These are phyloP conservation scores for Periophthalmus magnuspinnatus DNA, from an alignment of 2,797 vertebrate genomes.

Conservation along the genomic window DNA sequence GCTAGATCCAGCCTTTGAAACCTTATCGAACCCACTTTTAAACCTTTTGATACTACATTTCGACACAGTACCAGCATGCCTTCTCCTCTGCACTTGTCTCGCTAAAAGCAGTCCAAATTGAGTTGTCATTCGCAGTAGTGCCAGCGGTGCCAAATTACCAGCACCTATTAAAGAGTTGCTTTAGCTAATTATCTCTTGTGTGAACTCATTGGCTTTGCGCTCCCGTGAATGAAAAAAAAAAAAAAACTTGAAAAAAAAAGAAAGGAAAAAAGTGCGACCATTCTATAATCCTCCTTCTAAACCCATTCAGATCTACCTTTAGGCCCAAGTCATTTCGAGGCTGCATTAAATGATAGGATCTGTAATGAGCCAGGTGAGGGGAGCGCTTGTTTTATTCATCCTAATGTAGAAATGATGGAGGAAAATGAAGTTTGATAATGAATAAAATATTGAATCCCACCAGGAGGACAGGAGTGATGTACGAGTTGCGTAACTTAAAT, in stretches of 20 bases:
- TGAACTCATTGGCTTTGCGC: conserved; percentile 29
- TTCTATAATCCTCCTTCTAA: conserved; percentile 44
- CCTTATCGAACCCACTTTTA: too few species aligned
- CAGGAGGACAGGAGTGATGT: conserved; percentile 10
- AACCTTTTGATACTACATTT: background rate
- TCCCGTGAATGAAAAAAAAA: background rate
- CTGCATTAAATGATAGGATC: conserved; percentile 75
- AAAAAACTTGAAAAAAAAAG: conserved; percentile 11
- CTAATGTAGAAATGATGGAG: conserved; percentile 53
- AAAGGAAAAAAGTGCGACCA: conserved; percentile 10
- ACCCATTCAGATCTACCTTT: conserved; percentile 51
- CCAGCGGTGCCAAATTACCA: conserved; percentile 37
- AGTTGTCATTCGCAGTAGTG: conserved; percentile 39
- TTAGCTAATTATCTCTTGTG: conserved; percentile 50
- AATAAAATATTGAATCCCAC: conserved; percentile 44
- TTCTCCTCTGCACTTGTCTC: conserved; percentile 8
- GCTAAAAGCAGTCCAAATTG: conserved; percentile 18
- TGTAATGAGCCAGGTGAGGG: conserved; percentile 62
- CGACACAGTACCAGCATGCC: background rate
- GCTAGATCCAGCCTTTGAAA: background rate
- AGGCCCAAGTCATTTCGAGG: conserved; percentile 55
- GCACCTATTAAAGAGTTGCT: conserved; percentile 41
- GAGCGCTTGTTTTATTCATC: conserved; percentile 54
- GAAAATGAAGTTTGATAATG: conserved; percentile 41
- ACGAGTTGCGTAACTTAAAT: conserved; percentile 25